Conservation (phyloP, 2,797 vertebrate genomes). For the Smutsia gigantea region DNA sequence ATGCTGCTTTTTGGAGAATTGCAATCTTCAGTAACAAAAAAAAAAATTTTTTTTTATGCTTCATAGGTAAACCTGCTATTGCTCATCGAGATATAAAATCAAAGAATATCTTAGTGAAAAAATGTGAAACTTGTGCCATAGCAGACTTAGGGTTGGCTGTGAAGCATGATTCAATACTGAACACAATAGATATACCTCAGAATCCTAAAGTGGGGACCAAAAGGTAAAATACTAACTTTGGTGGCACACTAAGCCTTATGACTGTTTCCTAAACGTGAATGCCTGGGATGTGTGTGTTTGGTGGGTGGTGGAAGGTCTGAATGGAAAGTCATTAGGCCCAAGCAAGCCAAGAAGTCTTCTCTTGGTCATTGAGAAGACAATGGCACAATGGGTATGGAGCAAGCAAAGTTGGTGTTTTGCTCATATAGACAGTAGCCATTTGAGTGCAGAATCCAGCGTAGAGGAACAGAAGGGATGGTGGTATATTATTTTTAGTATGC, state of each 20-base stretch:
- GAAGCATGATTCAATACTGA: constrained; percentile 94
- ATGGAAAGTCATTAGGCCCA: not conserved
- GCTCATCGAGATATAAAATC: constrained; percentile 98
- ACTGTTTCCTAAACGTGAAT: not conserved
- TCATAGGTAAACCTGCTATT: constrained; percentile 96
- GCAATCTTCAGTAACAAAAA: not conserved
- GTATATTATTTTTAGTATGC: not conserved
- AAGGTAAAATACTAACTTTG: constrained; percentile 87
- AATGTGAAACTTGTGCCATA: constrained; percentile 95
- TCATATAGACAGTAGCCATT: not conserved
- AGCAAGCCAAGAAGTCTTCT: not conserved
- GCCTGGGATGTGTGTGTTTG: not conserved
- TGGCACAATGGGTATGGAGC: not conserved
- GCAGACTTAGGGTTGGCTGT: constrained; percentile 97
- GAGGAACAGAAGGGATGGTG: not conserved
- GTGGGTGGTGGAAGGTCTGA: not conserved
- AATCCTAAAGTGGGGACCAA: constrained; percentile 97
- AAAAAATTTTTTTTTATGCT: not conserved
- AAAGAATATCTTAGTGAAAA: constrained; percentile 98
- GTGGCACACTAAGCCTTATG: not conserved
- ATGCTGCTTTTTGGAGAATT: not conserved
- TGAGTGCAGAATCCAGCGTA: not conserved
- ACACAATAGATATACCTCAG: constrained; percentile 95
- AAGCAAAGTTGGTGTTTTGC: not conserved
- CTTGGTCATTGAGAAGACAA: not conserved